phyloP scores from a whole-genome alignment of 2,888 invertebrate genomes.

The Acronicta alni region DNA sequence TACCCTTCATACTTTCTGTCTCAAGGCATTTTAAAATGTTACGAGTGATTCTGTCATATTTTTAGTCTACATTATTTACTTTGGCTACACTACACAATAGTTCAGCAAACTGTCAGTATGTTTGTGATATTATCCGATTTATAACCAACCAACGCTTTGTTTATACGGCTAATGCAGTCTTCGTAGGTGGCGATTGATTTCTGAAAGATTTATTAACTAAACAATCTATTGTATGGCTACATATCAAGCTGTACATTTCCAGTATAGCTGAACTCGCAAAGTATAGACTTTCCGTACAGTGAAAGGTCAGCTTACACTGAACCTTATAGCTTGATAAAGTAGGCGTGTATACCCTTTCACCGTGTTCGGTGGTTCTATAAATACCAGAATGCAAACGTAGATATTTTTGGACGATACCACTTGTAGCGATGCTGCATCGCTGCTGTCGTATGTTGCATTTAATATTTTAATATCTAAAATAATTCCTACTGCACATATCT shows the following conservation, averaged over 20 bases:
- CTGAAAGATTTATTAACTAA: conserved; percentile 40
- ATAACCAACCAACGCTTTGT: conserved; percentile 27
- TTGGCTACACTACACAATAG: conserved; percentile 26
- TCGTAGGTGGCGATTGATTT: conserved; percentile 38
- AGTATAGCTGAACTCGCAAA: too few relatives aligned
- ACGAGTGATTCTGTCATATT: conserved; percentile 25
- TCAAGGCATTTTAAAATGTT: too few relatives aligned
- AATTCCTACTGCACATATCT: too few relatives aligned
- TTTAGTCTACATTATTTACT: conserved; percentile 44
- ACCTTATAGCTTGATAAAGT: too few relatives aligned
- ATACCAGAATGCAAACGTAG: conserved; percentile 6
- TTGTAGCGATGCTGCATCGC: background rate
- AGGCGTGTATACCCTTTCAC: conserved; percentile 4
- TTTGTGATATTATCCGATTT: conserved; percentile 45
- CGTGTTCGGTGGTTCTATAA: conserved; percentile 13
- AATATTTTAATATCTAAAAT: too few relatives aligned
- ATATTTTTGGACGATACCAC: conserved; percentile 12
- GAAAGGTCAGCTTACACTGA: too few relatives aligned
- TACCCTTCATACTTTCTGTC: conserved; percentile 8
- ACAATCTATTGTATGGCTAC: conserved; percentile 3
- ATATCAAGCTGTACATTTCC: too few relatives aligned
- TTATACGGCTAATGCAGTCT: conserved; percentile 19
- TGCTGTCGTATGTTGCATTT: conserved; percentile 6
- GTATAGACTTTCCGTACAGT: too few relatives aligned
- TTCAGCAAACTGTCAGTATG: conserved; percentile 36